Base-by-base conservation (phyloP, 2,797 vertebrate species). In the Argya squamiceps region DNA sequence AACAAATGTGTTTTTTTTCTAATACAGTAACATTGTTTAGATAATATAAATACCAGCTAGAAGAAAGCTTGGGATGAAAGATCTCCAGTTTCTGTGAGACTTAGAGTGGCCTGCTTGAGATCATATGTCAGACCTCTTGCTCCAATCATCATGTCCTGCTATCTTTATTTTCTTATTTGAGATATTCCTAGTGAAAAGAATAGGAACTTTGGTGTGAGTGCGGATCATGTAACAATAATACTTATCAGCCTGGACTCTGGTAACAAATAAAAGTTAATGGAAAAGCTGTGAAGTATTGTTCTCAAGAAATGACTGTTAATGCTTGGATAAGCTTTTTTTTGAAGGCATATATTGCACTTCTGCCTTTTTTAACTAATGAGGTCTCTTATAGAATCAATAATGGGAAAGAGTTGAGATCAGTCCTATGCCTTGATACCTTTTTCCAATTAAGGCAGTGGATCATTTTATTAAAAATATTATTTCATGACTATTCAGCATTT, bases 401-500 rank as follows among this genome's bases (percentile, higher is more conserved):
- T 46, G 49, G 37, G 59, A 86, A 92, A 84, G 46, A 87, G 43
- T 55, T 89, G 67, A 87, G 74, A 93, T 84, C 60, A 80, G 46
- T 58, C 62, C 56, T 49, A 58, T 82, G 94, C 88, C 80, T 71
- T 93, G 88, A 90, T 39, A 86, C 37, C 10, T 94, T 71, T 85
- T 89, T 64, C 84, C 79, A 93, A 67, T 93, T 94, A 90, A 91
- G 41, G 41, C 63, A 93, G 41, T 29, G 73, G 85, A 77, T 95
- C 23, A 77, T 82, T 94, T 64, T 84, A 82, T 90, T 92, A 87
- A 86, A 87, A 93, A 85, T 63, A 93, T 88, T 78, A 81, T 88
- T 94, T 92, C 89, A 89, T 71, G 76, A 80, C 74, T 94, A 91
- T 78, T 92, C 84, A 88, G 87, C 82, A 63, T 60, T 93, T 94